Evolutionary conservation across 2,888 invertebrate genomes (phyloP).

Genomic region (Allygus modestus): DNA sequence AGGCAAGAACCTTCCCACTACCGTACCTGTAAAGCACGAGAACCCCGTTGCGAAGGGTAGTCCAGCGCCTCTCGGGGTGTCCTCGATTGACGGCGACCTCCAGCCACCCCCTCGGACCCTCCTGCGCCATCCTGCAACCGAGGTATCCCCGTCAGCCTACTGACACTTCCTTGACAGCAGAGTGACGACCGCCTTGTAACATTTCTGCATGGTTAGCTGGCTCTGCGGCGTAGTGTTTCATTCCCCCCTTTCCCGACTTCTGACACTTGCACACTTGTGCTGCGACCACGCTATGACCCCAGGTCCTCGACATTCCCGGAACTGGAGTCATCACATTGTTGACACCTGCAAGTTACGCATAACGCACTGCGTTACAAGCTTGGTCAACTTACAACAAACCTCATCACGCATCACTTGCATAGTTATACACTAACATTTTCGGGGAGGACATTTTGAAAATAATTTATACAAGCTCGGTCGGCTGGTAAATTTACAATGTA

Average conservation of each 20-base stretch:
- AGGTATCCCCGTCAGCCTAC: neutral
- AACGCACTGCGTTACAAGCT: neutral
- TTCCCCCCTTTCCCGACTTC: neutral
- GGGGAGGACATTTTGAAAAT: too few species aligned
- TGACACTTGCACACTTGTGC: neutral
- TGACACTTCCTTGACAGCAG: too few species aligned
- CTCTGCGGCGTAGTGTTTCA: neutral
- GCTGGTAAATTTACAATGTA: too few species aligned
- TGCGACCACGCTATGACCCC: neutral
- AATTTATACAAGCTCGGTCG: too few species aligned
- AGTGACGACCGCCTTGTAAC: too few species aligned
- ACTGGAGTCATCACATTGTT: neutral
- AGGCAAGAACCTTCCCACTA: too few species aligned
- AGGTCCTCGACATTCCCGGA: neutral
- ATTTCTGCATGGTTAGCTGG: neutral
- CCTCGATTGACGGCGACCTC: neutral
- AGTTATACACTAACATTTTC: too few species aligned
- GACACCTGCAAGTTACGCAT: neutral
- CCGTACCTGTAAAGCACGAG: constrained; percentile 13
- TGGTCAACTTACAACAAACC: too few species aligned
- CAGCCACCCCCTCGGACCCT: constrained; percentile 13
- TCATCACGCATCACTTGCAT: too few species aligned
- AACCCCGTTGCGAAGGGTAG: neutral
- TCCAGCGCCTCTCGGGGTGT: neutral
- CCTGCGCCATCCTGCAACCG: neutral